Conservation (phyloP, 2,113 vertebrate species). For the Porphyrio hochstetteri region DNA sequence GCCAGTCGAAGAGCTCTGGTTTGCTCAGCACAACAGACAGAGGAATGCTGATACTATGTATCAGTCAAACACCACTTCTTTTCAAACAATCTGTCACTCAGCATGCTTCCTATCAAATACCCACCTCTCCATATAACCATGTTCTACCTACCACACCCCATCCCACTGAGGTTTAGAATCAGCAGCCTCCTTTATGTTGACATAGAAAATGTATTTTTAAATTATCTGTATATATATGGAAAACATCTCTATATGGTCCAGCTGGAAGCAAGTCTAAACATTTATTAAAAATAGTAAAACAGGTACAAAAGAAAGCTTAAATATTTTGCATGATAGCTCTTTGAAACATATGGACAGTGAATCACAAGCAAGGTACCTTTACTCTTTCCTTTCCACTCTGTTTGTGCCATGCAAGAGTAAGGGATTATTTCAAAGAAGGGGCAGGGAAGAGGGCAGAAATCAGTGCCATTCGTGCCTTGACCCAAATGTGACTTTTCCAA, state of each 20-base stretch:
- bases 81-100: neutral
- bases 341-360: neutral
- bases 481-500: neutral
- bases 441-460: neutral
- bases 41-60: neutral
- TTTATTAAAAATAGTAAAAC: neutral
- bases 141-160: neutral
- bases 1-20: neutral
- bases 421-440: neutral
- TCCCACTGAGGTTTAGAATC: neutral
- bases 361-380: neutral
- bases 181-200: neutral
- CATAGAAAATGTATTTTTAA: neutral
- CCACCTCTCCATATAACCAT: neutral
- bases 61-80: neutral
- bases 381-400: neutral
- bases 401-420: neutral
- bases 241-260: neutral
- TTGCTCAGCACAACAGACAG: neutral
- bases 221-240: neutral
- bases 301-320: neutral
- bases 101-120: neutral
- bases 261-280: neutral
- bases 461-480: neutral
- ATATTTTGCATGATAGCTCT: neutral